Percentiles rank a stretch among this genome's conserved stretches.
phyloP scores from a whole-genome alignment of 2,797 vertebrate genomes.

The Pristis pectinata region DNA sequence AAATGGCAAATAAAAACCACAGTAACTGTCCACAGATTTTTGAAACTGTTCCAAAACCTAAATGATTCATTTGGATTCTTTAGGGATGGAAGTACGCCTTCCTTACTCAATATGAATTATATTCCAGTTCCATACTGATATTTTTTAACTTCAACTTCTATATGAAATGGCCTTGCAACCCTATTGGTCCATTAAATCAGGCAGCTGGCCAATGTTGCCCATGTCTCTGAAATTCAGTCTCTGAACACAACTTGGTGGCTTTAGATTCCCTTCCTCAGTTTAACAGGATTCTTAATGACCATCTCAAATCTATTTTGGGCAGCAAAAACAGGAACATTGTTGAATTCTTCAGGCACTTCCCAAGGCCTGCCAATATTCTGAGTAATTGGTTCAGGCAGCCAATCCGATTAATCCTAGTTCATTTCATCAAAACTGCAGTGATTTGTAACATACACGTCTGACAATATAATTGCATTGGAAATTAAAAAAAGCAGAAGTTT shows the following conservation, averaged over 20 bases:
- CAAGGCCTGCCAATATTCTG: no score
- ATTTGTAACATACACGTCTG: no score
- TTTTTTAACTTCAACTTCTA: neutral
- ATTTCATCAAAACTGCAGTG: no score
- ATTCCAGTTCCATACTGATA: neutral
- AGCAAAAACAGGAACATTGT: no score
- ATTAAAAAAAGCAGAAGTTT: no score
- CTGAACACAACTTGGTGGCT: neutral
- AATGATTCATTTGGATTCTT: neutral
- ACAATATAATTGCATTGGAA: no score
- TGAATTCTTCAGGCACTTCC: no score
- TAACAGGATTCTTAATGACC: no score
- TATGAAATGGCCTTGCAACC: neutral
- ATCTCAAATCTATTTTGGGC: no score
- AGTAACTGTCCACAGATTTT: neutral
- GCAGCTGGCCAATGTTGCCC: neutral
- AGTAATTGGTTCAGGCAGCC: no score
- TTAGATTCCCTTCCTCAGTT: neutral
- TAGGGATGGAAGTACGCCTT: neutral
- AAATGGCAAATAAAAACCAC: neutral
- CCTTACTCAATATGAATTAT: neutral
- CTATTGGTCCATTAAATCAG: neutral
- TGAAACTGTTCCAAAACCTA: neutral
- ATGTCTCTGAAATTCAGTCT: neutral
- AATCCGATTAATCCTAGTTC: no score